phyloP scores from a whole-genome alignment of 2,888 invertebrate species.

The Macrophya alboannulata region DNA sequence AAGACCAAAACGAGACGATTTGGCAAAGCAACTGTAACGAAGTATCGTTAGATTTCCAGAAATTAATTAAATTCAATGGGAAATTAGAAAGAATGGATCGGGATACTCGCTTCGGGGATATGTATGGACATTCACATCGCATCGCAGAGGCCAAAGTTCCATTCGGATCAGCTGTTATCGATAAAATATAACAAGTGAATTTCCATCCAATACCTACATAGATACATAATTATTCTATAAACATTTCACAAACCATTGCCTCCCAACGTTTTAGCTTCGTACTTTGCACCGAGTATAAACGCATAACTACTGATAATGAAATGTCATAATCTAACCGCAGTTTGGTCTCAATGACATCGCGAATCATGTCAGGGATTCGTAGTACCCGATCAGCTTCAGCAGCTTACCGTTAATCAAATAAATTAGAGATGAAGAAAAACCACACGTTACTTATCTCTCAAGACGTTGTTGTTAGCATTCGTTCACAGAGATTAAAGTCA shows the following conservation, averaged over 20 bases:
- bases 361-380: conserved; percentile 42
- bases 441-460: conserved; percentile 33
- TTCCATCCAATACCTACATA: not conserved
- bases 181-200: not conserved
- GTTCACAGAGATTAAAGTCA: conserved; percentile 27
- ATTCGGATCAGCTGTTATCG: not conserved
- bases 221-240: not conserved
- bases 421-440: conserved; percentile 40
- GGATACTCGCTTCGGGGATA: not conserved
- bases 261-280: not conserved
- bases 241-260: conserved; percentile 25
- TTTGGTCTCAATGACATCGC: conserved; percentile 15
- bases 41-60: not conserved
- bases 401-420: conserved; percentile 42
- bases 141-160: not conserved
- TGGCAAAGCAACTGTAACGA: not conserved
- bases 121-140: not conserved
- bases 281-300: conserved; percentile 4
- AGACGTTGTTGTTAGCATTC: conserved; percentile 1
- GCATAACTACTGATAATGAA: conserved; percentile 23
- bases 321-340: conserved; percentile 26
- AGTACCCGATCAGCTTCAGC: not conserved
- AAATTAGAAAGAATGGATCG: not conserved
- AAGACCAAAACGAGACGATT: not conserved
- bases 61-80: not conserved